phyloP scores from a whole-genome alignment of 2,888 invertebrate species.

The Chrysotoxum bicinctum region DNA sequence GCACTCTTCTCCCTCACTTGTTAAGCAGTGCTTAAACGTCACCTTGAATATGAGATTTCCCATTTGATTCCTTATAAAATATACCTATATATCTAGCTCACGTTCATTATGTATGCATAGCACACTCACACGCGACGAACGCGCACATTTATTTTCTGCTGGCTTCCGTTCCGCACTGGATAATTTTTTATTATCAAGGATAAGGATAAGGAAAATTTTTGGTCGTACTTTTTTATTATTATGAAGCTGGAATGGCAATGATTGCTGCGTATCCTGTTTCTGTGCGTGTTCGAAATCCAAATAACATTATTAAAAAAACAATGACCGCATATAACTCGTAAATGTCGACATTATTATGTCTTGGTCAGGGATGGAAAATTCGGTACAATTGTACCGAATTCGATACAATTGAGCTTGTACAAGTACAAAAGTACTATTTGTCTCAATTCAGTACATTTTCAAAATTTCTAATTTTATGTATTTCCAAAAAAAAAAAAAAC shows the following conservation, averaged over 20 bases:
- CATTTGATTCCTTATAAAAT: constrained; percentile 44
- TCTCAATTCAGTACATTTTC: too few species aligned
- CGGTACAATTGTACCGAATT: too few species aligned
- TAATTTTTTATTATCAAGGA: constrained; percentile 56
- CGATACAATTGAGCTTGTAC: too few species aligned
- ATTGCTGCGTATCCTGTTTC: neutral
- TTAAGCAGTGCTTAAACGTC: constrained; percentile 4
- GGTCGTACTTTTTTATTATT: constrained; percentile 14
- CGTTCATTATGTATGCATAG: constrained; percentile 53
- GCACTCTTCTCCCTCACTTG: neutral
- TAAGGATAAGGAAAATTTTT: constrained; percentile 12
- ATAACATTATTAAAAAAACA: constrained; percentile 21
- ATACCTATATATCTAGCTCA: neutral
- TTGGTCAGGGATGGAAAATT: too few species aligned
- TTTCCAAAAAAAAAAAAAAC: too few species aligned
- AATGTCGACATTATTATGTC: neutral
- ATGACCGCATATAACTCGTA: neutral
- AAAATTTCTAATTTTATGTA: too few species aligned
- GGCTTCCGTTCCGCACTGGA: constrained; percentile 36
- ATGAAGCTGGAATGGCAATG: constrained; percentile 5
- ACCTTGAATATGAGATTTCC: constrained; percentile 34
- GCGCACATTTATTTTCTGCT: neutral
- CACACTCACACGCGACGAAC: neutral
- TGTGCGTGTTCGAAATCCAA: constrained; percentile 32
- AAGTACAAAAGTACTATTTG: too few species aligned